Evolutionary conservation across 2,888 invertebrate species (phyloP), one percentile per base, ranked within the genome.

Genomic region (Ennomos quercinarius): DNA sequence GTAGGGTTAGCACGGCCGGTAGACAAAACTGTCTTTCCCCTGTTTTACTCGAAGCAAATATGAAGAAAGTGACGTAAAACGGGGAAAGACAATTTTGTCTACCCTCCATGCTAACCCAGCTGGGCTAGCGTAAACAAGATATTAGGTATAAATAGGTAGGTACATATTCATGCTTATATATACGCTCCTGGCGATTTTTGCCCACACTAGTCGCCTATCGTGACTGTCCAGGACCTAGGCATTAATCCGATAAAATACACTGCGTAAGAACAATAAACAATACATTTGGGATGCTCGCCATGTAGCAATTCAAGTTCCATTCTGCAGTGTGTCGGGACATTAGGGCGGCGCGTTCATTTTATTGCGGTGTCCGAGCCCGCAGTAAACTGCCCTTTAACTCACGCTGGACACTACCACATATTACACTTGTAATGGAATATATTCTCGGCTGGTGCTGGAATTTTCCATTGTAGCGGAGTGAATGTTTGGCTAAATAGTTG

Each of bases 341-440:
- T 79, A 77, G 65, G 74, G 68, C 63, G 62, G 72, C 65, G 68
- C 71, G 80, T 80, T 78, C 78, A 77, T 83, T 82, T 83, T 81
- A 82, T 79, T 79, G 78, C 72, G 75, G 77, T 75, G 73, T 71
- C 73, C 73, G 70, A 75, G 68, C 64, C 68, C 67, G 64, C 64
- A 67, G 68, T 71, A 76, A 79, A 80, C 77, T 75, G 70, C 71
- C 77, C 70, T 75, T 78, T 79, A 81, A 76, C 77, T 75, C 71
- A 68, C 59, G 45, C 58, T 57, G 63, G 62, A 64, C 67, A 64
- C 57, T 61, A 63, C 70, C 66, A 63, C 70, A 67, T 66, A 67
- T 66, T 68, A 71, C 66, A 58, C 53, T 62, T 61, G 64, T 66
- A 71, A 67, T 67, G 68, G 67, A 66, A 67, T 68, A 64, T 59